These are phyloP conservation scores for Gastrophysa polygoni DNA, from an alignment of 2,888 invertebrate species.

Conservation along the genomic window DNA sequence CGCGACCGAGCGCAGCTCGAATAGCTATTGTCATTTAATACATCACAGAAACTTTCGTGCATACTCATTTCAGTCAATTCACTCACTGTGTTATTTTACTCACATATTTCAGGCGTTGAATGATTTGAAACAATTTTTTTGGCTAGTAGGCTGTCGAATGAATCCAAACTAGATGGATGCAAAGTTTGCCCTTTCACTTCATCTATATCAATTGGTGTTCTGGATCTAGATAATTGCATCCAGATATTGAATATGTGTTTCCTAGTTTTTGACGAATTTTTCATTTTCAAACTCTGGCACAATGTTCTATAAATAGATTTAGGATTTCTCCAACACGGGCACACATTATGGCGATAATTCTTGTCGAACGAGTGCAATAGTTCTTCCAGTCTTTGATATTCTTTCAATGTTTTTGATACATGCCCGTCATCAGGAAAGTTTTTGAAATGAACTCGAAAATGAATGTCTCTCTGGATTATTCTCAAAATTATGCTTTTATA, in stretches of 20 bases:
- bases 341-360: not conserved
- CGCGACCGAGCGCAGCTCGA: too few species aligned
- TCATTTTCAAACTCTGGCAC: not conserved
- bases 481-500: not conserved
- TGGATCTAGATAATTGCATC: not conserved
- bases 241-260: not conserved
- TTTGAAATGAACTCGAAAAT: not conserved
- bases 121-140: too few species aligned
- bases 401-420: not conserved
- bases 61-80: too few species aligned
- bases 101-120: too few species aligned
- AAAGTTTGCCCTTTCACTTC: not conserved
- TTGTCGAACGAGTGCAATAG: not conserved
- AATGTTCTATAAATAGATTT: conserved; percentile 5
- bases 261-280: not conserved
- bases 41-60: too few species aligned
- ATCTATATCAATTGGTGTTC: not conserved
- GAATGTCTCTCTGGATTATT: not conserved
- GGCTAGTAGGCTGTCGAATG: too few species aligned
- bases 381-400: not conserved
- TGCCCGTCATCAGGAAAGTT: not conserved
- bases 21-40: too few species aligned
- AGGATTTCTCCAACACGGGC: conserved; percentile 4
- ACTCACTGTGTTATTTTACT: not conserved
- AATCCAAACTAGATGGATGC: not conserved